Percentiles rank a stretch among this genome's conserved stretches.
Conservation (phyloP, 2,113 vertebrate species). For the Chaenogobius annularis region DNA sequence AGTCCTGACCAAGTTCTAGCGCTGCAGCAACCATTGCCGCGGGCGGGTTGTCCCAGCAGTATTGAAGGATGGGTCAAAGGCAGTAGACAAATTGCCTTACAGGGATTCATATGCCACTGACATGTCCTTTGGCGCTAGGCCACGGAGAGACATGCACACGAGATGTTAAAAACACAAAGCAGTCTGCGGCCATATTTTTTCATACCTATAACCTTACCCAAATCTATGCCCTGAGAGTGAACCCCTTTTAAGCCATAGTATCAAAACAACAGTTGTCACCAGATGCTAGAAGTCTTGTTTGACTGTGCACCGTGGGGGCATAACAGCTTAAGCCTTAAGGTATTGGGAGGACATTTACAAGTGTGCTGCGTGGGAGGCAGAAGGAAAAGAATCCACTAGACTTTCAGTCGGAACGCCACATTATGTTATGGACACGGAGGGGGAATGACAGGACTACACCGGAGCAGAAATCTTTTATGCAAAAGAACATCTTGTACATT, state of each 20-base stretch:
- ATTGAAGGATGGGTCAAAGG: too few species aligned
- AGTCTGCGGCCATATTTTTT: neutral
- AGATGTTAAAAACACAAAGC: neutral
- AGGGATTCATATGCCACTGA: too few species aligned
- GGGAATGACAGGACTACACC: constrained; percentile 49
- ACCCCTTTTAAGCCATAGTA: constrained; percentile 36
- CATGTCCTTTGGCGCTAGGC: too few species aligned
- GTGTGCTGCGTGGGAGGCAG: constrained; percentile 35
- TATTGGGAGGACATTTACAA: constrained; percentile 55
- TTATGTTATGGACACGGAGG: constrained; percentile 45
- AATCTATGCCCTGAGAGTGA: constrained; percentile 1
- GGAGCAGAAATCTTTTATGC: constrained; percentile 51
- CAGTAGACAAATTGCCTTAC: too few species aligned
- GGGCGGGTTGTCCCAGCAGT: too few species aligned
- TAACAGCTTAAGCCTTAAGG: constrained; percentile 51
- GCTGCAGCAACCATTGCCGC: too few species aligned
- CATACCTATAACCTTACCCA: constrained; percentile 12
- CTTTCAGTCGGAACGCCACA: constrained; percentile 26
- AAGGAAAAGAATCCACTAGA: constrained; percentile 19
- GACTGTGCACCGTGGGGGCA: constrained; percentile 30
- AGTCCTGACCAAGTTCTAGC: too few species aligned
- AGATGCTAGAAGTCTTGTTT: constrained; percentile 23
- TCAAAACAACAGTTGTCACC: constrained; percentile 49
- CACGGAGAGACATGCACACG: neutral
- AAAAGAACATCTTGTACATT: constrained; percentile 54